These are phyloP conservation scores for Gryllus bimaculatus DNA, from an alignment of 1,140 invertebrate species.

Conservation along the genomic window DNA sequence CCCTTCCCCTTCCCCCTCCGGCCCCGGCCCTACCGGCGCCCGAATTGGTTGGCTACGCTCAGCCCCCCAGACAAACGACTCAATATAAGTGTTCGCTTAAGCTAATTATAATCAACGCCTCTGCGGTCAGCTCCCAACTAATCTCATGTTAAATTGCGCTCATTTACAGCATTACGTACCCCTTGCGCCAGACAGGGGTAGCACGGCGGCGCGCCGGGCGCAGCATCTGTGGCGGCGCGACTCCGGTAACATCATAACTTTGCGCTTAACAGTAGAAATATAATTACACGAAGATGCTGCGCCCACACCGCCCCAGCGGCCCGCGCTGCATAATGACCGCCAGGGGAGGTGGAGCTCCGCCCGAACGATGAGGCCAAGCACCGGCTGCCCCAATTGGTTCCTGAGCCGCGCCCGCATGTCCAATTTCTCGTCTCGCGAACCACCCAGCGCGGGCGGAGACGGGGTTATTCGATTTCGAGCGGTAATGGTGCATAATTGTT, in stretches of 20 bases:
- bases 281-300: neutral
- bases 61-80: neutral
- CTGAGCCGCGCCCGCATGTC: too few species aligned
- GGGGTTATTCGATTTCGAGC: too few species aligned
- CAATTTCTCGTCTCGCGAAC: too few species aligned
- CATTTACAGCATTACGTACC: neutral
- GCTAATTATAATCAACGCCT: neutral
- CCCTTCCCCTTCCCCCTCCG: too few species aligned
- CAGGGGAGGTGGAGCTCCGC: too few species aligned
- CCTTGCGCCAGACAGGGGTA: neutral
- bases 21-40: too few species aligned
- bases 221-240: neutral
- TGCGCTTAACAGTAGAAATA: neutral
- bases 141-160: neutral
- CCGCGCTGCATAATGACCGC: too few species aligned
- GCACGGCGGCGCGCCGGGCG: too few species aligned
- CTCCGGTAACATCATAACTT: neutral
- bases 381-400: too few species aligned
- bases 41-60: neutral
- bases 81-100: neutral
- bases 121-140: neutral
- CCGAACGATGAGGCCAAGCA: too few species aligned
- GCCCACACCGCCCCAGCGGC: neutral
- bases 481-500: too few species aligned
- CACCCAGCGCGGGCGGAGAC: too few species aligned